Evolutionary conservation across 2,888 invertebrate species (phyloP).

Genomic region (Thalpophila matura): DNA sequence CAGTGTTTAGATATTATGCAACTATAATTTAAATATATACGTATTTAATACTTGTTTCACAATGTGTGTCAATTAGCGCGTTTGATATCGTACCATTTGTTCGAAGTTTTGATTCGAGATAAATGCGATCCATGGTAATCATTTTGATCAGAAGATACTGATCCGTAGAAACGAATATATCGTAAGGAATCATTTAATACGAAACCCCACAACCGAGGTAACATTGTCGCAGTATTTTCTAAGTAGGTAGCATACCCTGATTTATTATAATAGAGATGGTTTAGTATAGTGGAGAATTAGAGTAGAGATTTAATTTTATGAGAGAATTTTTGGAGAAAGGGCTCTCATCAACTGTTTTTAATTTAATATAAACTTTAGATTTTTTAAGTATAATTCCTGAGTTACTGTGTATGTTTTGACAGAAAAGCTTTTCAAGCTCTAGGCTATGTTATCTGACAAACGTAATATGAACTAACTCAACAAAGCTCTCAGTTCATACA

Average conservation of each 20-base stretch:
- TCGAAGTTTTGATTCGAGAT: neutral
- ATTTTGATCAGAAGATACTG: neutral
- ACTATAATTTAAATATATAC: conserved; percentile 31
- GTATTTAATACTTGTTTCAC: conserved; percentile 3
- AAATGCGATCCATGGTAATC: neutral
- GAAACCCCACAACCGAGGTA: too few species aligned
- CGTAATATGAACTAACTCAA: conserved; percentile 19
- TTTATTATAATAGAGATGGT: too few species aligned
- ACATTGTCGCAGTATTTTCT: neutral
- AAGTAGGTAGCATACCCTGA: too few species aligned
- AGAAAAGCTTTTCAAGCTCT: neutral
- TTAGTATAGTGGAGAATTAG: too few species aligned
- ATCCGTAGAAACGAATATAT: neutral
- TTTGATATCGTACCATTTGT: neutral
- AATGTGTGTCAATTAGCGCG: conserved; percentile 19
- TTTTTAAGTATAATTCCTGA: conserved; percentile 4
- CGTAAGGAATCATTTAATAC: neutral
- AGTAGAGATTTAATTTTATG: too few species aligned
- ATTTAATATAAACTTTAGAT: too few species aligned
- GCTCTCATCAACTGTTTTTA: too few species aligned
- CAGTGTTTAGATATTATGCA: neutral
- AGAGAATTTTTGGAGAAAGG: too few species aligned
- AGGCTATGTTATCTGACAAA: conserved; percentile 34
- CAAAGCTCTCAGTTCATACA: conserved; percentile 39
- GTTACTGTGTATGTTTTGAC: neutral